Conservation (phyloP, 2,113 vertebrate species). For the Argyrosomus japonicus region DNA sequence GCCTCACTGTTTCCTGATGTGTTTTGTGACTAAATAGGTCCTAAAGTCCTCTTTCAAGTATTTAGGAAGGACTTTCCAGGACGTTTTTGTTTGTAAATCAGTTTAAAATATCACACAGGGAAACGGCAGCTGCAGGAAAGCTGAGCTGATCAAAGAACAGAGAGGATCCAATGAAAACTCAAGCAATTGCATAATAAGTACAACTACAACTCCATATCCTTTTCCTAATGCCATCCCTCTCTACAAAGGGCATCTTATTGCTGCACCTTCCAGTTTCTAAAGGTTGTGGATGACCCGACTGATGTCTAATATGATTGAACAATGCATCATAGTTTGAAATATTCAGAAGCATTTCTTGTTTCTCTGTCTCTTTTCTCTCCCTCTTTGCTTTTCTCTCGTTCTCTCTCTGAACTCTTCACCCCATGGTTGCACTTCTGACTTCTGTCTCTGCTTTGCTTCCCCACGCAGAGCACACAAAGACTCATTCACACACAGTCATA, state of each 20-base stretch:
- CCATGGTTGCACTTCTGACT: slow-evolving; percentile 65
- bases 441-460: slow-evolving; percentile 52
- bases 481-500: slow-evolving; percentile 67
- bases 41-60: not conserved
- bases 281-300: not conserved
- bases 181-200: not conserved
- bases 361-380: not conserved
- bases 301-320: not conserved
- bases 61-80: too few relatives aligned
- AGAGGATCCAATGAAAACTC: too few relatives aligned
- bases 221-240: not conserved
- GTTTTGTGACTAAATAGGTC: not conserved
- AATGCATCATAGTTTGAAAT: not conserved
- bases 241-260: not conserved
- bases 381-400: slow-evolving; percentile 11
- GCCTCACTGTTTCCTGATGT: not conserved
- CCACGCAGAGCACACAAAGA: slow-evolving; percentile 61
- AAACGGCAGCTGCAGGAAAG: not conserved
- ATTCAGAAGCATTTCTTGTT: not conserved
- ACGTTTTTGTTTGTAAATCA: too few relatives aligned
- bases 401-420: slow-evolving; percentile 72
- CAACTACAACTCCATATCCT: not conserved
- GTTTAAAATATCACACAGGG: not conserved
- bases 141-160: not conserved
- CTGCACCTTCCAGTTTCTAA: not conserved